These are phyloP conservation scores for Vidua chalybeata DNA, from an alignment of 2,113 vertebrate genomes.

Conservation along the genomic window DNA sequence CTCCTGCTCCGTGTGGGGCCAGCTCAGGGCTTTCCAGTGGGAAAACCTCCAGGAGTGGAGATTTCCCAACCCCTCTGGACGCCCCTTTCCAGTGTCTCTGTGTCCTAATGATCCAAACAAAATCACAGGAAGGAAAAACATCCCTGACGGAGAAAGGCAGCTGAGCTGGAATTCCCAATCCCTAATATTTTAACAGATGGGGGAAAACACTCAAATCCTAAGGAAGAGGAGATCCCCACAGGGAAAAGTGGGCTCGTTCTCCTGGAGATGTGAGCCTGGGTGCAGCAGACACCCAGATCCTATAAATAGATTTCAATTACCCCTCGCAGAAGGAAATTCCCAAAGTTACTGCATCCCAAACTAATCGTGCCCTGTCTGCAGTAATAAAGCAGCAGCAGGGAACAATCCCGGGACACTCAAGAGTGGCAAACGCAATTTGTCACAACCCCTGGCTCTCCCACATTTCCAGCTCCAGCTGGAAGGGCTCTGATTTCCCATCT, in stretches of 20 bases:
- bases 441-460: background rate
- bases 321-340: background rate
- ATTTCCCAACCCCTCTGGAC: background rate
- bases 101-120: background rate
- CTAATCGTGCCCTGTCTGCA: background rate
- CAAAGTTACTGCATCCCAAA: background rate
- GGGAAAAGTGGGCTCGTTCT: background rate
- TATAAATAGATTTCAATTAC: background rate
- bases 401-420: background rate
- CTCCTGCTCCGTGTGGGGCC: background rate
- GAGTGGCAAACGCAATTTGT: background rate
- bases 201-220: background rate
- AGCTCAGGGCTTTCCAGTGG: background rate
- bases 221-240: background rate
- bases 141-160: background rate
- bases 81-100: background rate
- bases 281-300: background rate
- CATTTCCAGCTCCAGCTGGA: background rate
- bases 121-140: background rate
- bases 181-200: background rate
- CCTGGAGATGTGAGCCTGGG: background rate
- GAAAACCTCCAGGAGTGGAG: background rate
- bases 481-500: background rate
- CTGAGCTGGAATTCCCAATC: background rate
- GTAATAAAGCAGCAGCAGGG: background rate